Evolutionary conservation across 2,888 invertebrate species (phyloP).

Genomic region (Junonia oenone): DNA sequence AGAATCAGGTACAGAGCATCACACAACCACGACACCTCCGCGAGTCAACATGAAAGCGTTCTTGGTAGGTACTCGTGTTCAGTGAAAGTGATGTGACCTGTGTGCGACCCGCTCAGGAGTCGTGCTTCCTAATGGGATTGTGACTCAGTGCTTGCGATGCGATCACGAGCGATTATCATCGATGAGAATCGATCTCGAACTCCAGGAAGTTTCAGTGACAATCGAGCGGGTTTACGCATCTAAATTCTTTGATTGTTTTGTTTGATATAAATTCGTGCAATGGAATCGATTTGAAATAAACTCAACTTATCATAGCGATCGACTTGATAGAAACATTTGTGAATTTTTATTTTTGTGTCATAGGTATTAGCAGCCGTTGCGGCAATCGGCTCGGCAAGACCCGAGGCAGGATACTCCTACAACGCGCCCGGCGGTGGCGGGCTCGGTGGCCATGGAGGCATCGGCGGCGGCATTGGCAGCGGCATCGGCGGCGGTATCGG

Average conservation of each 20-base stretch:
- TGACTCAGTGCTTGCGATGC: constrained; percentile 50
- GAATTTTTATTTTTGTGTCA: constrained; percentile 37
- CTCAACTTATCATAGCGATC: not conserved
- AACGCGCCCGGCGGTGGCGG: constrained; percentile 67
- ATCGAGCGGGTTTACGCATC: not conserved
- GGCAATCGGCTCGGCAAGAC: constrained; percentile 78
- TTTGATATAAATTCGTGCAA: no score
- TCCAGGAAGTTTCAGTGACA: constrained; percentile 12
- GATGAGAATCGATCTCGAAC: constrained; percentile 14
- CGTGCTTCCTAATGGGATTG: constrained; percentile 56
- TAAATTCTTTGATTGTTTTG: no score
- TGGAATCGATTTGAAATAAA: not conserved
- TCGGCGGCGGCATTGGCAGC: constrained; percentile 47
- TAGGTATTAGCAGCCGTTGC: constrained; percentile 78
- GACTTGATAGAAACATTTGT: constrained; percentile 1
- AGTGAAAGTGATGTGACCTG: constrained; percentile 77
- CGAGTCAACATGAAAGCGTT: constrained; percentile 79
- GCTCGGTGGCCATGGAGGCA: constrained; percentile 36
- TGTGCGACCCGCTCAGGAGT: constrained; percentile 53
- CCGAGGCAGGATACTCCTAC: constrained; percentile 82
- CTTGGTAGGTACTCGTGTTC: constrained; percentile 74
- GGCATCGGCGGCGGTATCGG: constrained; percentile 58
- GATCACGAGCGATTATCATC: constrained; percentile 14
- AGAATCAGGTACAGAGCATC: constrained; percentile 63
- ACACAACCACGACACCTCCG: constrained; percentile 73